phyloP scores from a whole-genome alignment of 2,113 vertebrate genomes.

The Dipodomys stephensi region DNA sequence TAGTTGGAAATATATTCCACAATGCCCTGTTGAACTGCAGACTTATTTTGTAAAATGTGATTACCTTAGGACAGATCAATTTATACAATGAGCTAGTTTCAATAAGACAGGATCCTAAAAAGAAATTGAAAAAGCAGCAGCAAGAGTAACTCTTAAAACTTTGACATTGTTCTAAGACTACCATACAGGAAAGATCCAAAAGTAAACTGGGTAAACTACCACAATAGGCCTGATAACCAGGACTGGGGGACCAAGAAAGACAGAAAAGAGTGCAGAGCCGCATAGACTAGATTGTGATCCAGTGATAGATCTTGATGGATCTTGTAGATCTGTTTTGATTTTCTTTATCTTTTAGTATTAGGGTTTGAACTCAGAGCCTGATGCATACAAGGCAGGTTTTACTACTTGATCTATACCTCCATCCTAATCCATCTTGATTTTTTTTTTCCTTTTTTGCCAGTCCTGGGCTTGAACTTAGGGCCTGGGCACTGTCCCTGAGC shows the following conservation, averaged over 20 bases:
- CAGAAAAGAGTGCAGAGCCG: neutral
- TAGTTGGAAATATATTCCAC: neutral
- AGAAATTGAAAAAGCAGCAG: neutral
- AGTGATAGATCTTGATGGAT: neutral
- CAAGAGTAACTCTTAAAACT: neutral
- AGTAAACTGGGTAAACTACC: neutral
- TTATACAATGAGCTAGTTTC: slow-evolving; percentile 32
- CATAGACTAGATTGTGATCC: neutral
- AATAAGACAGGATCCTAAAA: neutral
- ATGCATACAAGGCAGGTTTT: too few species aligned
- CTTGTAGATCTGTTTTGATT: neutral
- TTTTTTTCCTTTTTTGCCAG: neutral
- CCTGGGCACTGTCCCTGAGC: too few species aligned
- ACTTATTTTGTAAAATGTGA: slow-evolving; percentile 32
- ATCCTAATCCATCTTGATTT: too few species aligned
- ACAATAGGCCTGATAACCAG: neutral
- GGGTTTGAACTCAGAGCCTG: too few species aligned
- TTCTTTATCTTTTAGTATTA: too few species aligned
- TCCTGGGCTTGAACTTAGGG: too few species aligned
- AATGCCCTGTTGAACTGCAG: neutral
- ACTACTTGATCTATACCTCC: too few species aligned
- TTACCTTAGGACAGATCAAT: slow-evolving; percentile 6
- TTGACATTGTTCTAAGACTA: slow-evolving; percentile 16
- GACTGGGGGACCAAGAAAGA: neutral
- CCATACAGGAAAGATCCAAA: neutral